These are phyloP conservation scores for Chroicocephalus ridibundus DNA, from an alignment of 2,113 vertebrate genomes.

Conservation along the genomic window DNA sequence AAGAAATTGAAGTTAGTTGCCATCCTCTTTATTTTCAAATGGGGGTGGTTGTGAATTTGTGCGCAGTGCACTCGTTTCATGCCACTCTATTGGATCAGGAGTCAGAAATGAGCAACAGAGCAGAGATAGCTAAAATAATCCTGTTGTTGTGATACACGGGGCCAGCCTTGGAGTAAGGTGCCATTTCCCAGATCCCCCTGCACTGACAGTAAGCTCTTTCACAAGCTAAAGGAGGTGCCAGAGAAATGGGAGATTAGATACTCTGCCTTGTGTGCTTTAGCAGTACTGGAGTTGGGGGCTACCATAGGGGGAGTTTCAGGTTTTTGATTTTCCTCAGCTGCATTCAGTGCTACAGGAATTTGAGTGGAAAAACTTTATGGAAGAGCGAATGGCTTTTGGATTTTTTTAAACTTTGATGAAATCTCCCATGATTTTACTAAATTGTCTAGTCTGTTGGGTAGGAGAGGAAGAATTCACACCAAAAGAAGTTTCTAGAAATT, in stretches of 20 bases:
- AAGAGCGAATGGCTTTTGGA: background rate
- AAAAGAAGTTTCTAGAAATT: background rate
- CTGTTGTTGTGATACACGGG: background rate
- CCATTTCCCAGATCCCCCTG: background rate
- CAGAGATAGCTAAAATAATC: background rate
- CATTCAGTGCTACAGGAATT: background rate
- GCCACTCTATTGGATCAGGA: background rate
- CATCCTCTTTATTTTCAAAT: background rate
- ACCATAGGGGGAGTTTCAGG: background rate
- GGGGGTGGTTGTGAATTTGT: background rate
- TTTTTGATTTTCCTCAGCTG: background rate
- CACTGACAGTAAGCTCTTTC: background rate
- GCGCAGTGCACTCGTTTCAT: accelerated
- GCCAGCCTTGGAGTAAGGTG: background rate
- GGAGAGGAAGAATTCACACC: background rate
- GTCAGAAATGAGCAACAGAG: background rate
- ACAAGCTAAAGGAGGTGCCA: background rate
- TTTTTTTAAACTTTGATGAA: background rate
- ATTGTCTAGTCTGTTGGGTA: background rate
- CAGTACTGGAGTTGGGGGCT: background rate
- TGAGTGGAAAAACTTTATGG: background rate
- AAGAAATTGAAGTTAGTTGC: background rate
- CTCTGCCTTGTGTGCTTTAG: background rate
- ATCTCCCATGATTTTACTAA: background rate
- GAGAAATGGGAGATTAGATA: background rate